Percentiles rank a stretch among this genome's conserved stretches.
phyloP scores from a whole-genome alignment of 2,113 vertebrate species.

The Elgaria multicarinata region DNA sequence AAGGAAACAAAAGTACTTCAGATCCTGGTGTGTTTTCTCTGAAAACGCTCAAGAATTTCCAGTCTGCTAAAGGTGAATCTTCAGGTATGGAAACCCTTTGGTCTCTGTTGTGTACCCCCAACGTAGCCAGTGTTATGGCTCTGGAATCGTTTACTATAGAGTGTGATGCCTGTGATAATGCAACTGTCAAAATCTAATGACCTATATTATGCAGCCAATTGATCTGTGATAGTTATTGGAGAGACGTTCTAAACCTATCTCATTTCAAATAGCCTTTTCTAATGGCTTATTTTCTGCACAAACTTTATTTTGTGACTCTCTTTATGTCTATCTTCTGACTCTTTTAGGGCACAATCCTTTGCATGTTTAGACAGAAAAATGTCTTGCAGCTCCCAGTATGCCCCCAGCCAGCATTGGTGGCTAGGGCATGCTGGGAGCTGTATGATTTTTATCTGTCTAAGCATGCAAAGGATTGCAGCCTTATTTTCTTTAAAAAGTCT shows the following conservation, averaged over 20 bases:
- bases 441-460: too few species aligned
- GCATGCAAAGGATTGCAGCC: too few species aligned
- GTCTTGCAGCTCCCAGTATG: too few species aligned
- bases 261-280: too few species aligned
- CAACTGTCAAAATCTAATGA: neutral
- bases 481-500: too few species aligned
- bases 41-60: conserved; percentile 65
- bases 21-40: conserved; percentile 50
- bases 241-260: conserved; percentile 4
- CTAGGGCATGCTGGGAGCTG: too few species aligned
- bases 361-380: too few species aligned
- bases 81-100: conserved; percentile 53
- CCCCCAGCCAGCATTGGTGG: too few species aligned
- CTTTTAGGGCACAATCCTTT: too few species aligned
- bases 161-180: neutral
- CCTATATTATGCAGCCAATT: neutral
- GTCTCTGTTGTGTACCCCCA: neutral
- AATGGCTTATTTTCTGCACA: too few species aligned
- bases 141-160: conserved; percentile 4
- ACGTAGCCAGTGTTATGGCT: neutral
- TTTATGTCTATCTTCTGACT: too few species aligned
- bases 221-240: neutral
- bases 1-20: conserved; percentile 57
- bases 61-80: conserved; percentile 46
- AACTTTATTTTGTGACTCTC: too few species aligned